Evolutionary conservation across 2,113 vertebrate species (phyloP).

Genomic region (Patagioenas fasciata): DNA sequence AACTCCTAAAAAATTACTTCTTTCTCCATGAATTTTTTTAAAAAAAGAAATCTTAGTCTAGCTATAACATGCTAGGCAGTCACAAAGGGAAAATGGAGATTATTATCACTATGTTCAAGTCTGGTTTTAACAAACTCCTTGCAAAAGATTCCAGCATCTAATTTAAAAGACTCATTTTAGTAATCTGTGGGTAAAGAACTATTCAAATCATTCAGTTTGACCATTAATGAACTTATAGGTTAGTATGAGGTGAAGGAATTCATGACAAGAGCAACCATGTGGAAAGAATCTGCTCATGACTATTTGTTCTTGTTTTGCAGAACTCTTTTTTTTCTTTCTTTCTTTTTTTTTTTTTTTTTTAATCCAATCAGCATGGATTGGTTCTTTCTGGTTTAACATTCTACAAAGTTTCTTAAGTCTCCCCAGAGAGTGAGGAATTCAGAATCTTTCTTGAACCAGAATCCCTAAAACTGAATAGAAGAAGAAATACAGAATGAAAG

Average conservation of each 20-base stretch:
- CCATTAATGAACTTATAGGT: conserved; percentile 46
- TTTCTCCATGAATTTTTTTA: not conserved
- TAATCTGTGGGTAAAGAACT: not conserved
- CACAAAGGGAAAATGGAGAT: not conserved
- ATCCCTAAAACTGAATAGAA: not conserved
- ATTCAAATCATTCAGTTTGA: conserved; percentile 30
- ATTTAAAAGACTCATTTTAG: not conserved
- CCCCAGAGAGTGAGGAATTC: not conserved
- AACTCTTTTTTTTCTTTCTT: not conserved
- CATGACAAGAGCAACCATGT: conserved; percentile 33
- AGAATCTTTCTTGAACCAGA: not conserved
- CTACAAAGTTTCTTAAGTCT: not conserved
- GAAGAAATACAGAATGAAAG: not conserved
- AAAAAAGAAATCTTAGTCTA: not conserved
- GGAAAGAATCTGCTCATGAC: conserved; percentile 26
- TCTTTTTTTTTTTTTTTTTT: not conserved
- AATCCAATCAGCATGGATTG: not conserved
- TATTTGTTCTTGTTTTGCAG: not conserved
- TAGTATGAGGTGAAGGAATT: conserved; percentile 14
- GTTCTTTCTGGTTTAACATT: conserved; percentile 11
- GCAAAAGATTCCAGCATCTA: not conserved
- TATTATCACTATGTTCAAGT: not conserved
- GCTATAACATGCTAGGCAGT: not conserved
- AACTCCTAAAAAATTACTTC: not conserved
- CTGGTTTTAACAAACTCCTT: not conserved